Evolutionary conservation across 92 coral and sea anemone species (phyloP).

Genomic region (Porites evermanni): DNA sequence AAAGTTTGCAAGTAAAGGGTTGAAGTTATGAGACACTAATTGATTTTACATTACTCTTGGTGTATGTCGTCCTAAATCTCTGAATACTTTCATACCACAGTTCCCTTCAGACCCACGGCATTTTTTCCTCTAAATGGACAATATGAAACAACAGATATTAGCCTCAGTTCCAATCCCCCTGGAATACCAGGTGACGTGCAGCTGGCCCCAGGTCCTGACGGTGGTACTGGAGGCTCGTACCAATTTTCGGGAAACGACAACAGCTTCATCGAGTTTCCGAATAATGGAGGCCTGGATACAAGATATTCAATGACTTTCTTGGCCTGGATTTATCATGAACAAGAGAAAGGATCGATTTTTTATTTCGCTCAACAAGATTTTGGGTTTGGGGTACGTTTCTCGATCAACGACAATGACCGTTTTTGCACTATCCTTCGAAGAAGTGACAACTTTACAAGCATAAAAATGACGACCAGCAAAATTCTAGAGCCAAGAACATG

Average conservation of each 20-base stretch:
- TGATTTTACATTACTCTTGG: no score
- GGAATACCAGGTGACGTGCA: constrained; percentile 16
- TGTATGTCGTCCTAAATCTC: no score
- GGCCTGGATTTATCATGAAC: constrained; percentile 32
- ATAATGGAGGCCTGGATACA: constrained; percentile 38
- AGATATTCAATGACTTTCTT: constrained; percentile 25
- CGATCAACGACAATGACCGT: background rate
- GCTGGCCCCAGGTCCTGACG: constrained; percentile 48
- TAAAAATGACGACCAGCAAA: background rate
- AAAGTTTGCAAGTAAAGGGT: no score
- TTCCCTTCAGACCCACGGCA: constrained; percentile 15
- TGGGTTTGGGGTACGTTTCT: background rate
- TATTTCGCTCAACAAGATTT: background rate
- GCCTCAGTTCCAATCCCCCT: constrained; percentile 36
- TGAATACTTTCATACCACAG: background rate
- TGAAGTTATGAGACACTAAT: no score
- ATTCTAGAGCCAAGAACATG: constrained; percentile 24
- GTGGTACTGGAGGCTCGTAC: constrained; percentile 51
- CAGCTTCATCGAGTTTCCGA: constrained; percentile 38
- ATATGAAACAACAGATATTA: constrained; percentile 33
- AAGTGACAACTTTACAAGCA: background rate
- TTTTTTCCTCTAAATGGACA: constrained; percentile 40
- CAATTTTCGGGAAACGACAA: constrained; percentile 38
- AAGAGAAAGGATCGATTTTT: background rate
- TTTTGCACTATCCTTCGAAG: background rate